Conservation (phyloP, 2,888 invertebrate species). For the Caenorhabditis japonica region DNA sequence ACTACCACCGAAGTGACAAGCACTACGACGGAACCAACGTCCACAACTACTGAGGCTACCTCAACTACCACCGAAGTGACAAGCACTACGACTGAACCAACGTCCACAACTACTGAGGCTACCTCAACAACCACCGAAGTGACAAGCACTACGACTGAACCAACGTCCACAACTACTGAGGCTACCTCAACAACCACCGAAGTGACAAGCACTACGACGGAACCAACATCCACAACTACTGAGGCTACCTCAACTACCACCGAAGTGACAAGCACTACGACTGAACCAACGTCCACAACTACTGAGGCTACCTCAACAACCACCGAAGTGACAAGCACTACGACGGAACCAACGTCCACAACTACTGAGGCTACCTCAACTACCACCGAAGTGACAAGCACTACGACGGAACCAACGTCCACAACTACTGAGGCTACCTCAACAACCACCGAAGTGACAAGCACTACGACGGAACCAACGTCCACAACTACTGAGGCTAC, state of each 20-base stretch:
- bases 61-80: slow-evolving; percentile 4
- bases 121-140: slow-evolving; percentile 11
- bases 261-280: slow-evolving; percentile 6
- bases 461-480: slow-evolving; percentile 16
- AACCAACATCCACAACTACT: slow-evolving; percentile 15
- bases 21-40: slow-evolving; percentile 7
- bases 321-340: background rate
- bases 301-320: slow-evolving; percentile 1
- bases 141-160: slow-evolving; percentile 16
- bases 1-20: slow-evolving; percentile 19
- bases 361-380: slow-evolving; percentile 1
- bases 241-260: slow-evolving; percentile 20
- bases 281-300: background rate
- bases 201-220: slow-evolving; percentile 11
- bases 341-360: background rate
- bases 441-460: slow-evolving; percentile 24
- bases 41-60: slow-evolving; percentile 20
- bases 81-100: slow-evolving; percentile 7
- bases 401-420: slow-evolving; percentile 9
- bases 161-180: too few relatives aligned
- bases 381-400: background rate
- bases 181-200: slow-evolving; percentile 17
- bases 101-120: background rate
- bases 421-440: slow-evolving; percentile 17
- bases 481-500: slow-evolving; percentile 20